Evolutionary conservation across 2,888 invertebrate genomes (phyloP).

Genomic region (Drosophila suboccidentalis): DNA sequence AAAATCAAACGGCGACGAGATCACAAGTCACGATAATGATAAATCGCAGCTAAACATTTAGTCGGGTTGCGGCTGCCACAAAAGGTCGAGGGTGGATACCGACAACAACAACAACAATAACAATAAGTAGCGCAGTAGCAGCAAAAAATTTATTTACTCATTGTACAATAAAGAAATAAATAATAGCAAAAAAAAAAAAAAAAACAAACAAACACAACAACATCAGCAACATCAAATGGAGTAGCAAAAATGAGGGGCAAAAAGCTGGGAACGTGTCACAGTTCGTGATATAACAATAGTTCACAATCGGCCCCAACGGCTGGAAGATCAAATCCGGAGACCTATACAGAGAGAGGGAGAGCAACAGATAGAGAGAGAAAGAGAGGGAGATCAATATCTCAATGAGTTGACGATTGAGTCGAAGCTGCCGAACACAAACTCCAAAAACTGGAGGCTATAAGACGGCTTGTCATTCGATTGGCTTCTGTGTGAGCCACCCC

Average conservation of each 20-base stretch:
- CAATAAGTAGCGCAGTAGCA: constrained; percentile 69
- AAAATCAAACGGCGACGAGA: constrained; percentile 72
- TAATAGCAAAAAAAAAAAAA: constrained; percentile 57
- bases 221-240: constrained; percentile 44
- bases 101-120: constrained; percentile 35
- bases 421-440: constrained; percentile 68
- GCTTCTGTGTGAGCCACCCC: constrained; percentile 59
- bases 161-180: constrained; percentile 80
- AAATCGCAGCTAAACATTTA: constrained; percentile 80
- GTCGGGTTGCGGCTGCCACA: constrained; percentile 73
- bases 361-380: constrained; percentile 3
- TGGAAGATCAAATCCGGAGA: constrained; percentile 66
- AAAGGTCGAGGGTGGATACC: constrained; percentile 80
- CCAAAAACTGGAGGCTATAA: constrained; percentile 46
- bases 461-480: constrained; percentile 72
- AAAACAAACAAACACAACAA: constrained; percentile 10
- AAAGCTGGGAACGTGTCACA: constrained; percentile 74
- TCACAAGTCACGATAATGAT: constrained; percentile 82
- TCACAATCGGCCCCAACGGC: constrained; percentile 75
- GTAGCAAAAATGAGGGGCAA: constrained; percentile 45
- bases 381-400: constrained; percentile 70
- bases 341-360: constrained; percentile 8
- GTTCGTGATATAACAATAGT: constrained; percentile 82
- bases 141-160: constrained; percentile 77
- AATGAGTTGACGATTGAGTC: constrained; percentile 80